Conservation (phyloP, 2,888 invertebrate genomes). For the Hydroisotoma schaefferi region DNA sequence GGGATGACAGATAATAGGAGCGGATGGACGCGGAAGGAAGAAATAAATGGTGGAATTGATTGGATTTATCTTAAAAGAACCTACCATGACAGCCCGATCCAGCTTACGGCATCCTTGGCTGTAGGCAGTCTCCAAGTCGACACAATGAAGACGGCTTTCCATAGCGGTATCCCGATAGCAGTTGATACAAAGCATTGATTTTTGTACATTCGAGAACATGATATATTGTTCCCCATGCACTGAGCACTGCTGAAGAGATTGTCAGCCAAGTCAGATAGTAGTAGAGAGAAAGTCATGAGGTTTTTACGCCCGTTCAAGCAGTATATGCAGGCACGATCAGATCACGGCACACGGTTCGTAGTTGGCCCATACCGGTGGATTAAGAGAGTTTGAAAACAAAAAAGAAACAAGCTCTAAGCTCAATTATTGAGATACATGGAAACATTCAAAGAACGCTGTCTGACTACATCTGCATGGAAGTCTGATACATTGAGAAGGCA, state of each 20-base stretch:
- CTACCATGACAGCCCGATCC: conserved; percentile 61
- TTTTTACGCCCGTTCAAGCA: too few relatives aligned
- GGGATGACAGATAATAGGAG: conserved; percentile 1
- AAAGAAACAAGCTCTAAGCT: too few relatives aligned
- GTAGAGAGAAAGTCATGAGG: too few relatives aligned
- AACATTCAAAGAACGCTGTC: too few relatives aligned
- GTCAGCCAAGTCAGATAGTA: neutral
- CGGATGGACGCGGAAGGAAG: conserved; percentile 15
- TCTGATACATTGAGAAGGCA: too few relatives aligned
- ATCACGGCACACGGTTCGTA: too few relatives aligned
- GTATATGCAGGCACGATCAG: too few relatives aligned
- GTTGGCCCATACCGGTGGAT: too few relatives aligned
- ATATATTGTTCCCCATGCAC: conserved; percentile 70
- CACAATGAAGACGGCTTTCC: conserved; percentile 64
- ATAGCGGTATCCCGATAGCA: conserved; percentile 68
- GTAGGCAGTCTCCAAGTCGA: conserved; percentile 72
- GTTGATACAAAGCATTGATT: conserved; percentile 69
- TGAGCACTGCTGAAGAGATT: conserved; percentile 55
- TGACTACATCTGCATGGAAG: too few relatives aligned
- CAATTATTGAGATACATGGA: too few relatives aligned
- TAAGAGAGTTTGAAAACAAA: too few relatives aligned
- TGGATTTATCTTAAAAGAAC: conserved; percentile 42
- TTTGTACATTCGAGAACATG: conserved; percentile 67
- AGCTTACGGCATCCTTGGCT: conserved; percentile 66
- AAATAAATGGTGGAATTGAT: conserved; percentile 46